These are phyloP conservation scores for Pristionchus fissidentatus DNA, from an alignment of 2,888 invertebrate species.

Conservation along the genomic window DNA sequence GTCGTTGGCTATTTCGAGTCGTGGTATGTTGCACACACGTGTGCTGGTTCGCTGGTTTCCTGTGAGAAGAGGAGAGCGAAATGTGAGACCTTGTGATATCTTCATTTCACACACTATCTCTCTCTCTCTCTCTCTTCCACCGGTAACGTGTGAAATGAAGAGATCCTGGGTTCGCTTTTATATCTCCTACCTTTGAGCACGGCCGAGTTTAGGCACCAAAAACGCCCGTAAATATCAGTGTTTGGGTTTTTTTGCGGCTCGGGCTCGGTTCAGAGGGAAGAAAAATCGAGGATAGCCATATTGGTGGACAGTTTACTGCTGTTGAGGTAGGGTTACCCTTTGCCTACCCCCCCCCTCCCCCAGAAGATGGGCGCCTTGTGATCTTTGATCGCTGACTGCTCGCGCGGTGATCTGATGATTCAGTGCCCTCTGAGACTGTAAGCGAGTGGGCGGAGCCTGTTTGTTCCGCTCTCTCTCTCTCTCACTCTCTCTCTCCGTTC, in stretches of 20 bases:
- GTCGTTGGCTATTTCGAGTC: no score
- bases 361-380: neutral
- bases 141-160: no score
- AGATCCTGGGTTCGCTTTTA: no score
- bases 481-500: neutral
- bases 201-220: no score
- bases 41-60: neutral
- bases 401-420: neutral
- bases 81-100: neutral
- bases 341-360: neutral
- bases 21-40: neutral
- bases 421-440: neutral
- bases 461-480: conserved; percentile 4
- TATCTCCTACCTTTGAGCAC: no score
- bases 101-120: neutral
- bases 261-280: no score
- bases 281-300: no score
- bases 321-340: no score
- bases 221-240: no score
- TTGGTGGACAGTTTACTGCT: no score
- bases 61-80: neutral
- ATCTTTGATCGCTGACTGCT: neutral
- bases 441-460: neutral
- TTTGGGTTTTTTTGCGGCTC: no score
- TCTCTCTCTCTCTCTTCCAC: neutral